Conservation (phyloP, 2,888 invertebrate species). For the Brenthis daphne region DNA sequence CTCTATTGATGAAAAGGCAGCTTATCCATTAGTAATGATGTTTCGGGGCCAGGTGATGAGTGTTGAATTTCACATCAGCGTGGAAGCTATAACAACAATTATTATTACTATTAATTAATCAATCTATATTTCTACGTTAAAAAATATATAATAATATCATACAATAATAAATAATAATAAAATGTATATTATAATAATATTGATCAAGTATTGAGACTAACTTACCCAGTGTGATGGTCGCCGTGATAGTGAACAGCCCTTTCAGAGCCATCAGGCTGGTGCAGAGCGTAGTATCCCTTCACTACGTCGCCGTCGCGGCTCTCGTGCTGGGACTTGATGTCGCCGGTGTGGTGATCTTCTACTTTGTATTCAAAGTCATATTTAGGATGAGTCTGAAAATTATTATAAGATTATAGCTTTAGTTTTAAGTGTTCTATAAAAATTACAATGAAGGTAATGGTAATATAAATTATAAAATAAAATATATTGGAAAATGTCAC, state of each 20-base stretch:
- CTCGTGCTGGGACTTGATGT: slow-evolving; percentile 71
- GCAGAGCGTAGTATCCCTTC: slow-evolving; percentile 70
- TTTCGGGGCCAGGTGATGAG: slow-evolving; percentile 64
- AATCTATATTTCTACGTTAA: too few relatives aligned
- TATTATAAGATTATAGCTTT: background rate
- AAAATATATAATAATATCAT: too few relatives aligned
- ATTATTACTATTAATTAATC: too few relatives aligned
- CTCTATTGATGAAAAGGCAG: background rate
- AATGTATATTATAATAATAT: too few relatives aligned
- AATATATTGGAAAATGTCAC: background rate
- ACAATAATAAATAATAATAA: too few relatives aligned
- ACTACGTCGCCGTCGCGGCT: slow-evolving; percentile 69
- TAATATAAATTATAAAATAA: background rate
- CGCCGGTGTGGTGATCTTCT: slow-evolving; percentile 50
- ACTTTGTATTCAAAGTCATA: slow-evolving; percentile 50
- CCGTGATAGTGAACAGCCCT: slow-evolving; percentile 74
- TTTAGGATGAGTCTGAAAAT: slow-evolving; percentile 45
- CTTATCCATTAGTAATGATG: slow-evolving; percentile 28
- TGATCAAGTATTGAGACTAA: background rate
- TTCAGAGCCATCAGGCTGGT: slow-evolving; percentile 73
- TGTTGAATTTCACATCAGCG: slow-evolving; percentile 69
- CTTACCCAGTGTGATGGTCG: slow-evolving; percentile 44
- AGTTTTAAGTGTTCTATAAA: slow-evolving; percentile 2
- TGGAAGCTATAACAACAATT: slow-evolving; percentile 61
- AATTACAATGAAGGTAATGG: slow-evolving; percentile 3